phyloP scores from a whole-genome alignment of 2,797 vertebrate genomes.

The Periophthalmus magnuspinnatus region DNA sequence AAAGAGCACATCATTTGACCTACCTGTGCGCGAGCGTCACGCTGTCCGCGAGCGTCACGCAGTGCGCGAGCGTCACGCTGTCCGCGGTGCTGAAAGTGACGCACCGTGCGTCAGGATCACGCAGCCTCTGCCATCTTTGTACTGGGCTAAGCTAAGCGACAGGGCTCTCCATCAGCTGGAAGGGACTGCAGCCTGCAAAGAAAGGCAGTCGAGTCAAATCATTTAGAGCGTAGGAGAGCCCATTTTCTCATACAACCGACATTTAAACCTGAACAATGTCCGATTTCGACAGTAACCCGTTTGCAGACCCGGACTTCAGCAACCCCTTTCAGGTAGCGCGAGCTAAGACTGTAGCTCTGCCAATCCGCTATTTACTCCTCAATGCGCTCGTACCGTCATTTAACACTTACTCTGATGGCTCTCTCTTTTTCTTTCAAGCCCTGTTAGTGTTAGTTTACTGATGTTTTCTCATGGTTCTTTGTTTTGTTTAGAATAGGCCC shows the following conservation, averaged over 20 bases:
- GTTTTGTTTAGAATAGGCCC: background rate
- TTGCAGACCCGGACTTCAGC: conserved; percentile 96
- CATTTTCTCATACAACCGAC: conserved; percentile 22
- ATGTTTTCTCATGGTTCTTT: background rate
- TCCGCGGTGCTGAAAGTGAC: conserved; percentile 68
- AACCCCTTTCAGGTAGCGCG: conserved; percentile 91
- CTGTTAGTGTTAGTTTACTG: background rate
- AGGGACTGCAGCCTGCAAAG: conserved; percentile 51
- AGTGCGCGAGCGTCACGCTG: conserved; percentile 44
- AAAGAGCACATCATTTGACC: background rate
- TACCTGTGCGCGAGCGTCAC: conserved; percentile 32
- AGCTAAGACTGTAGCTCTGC: conserved; percentile 48
- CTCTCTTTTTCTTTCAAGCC: background rate
- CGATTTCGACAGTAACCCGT: conserved; percentile 97
- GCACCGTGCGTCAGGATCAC: conserved; percentile 39
- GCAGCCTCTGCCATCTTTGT: conserved; percentile 73
- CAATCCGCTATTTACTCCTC: conserved; percentile 12
- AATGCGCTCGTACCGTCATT: background rate
- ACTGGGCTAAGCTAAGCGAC: conserved; percentile 65
- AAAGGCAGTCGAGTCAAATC: conserved; percentile 46
- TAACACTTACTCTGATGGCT: too few relatives aligned
- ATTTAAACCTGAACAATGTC: conserved; percentile 80
- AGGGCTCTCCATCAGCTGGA: conserved; percentile 62
- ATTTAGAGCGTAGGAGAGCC: conserved; percentile 43
- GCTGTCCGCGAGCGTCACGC: conserved; percentile 57